A percentile compares a stretch with the other conserved stretches of the same genome.
These are phyloP conservation scores for Sebastes itinus DNA, from an alignment of 2,797 vertebrate species.

Conservation along the genomic window DNA sequence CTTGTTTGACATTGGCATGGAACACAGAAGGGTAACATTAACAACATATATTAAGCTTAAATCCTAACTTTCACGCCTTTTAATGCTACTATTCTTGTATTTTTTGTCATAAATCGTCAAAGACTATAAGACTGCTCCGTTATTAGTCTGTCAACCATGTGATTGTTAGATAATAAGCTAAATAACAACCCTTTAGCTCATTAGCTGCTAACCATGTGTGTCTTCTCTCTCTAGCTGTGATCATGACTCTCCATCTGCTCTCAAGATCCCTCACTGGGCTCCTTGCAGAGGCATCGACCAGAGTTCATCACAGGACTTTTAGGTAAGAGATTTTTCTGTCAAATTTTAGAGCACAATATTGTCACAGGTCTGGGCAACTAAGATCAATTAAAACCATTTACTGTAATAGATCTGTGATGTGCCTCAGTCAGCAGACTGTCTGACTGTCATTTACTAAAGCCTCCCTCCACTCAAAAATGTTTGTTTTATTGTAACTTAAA, in stretches of 20 bases:
- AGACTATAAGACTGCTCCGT: fast-evolving
- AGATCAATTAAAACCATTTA: not conserved
- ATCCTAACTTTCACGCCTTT: fast-evolving
- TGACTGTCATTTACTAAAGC: not conserved
- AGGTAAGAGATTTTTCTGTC: conserved; percentile 66
- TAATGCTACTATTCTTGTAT: fast-evolving
- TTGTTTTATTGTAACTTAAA: not conserved
- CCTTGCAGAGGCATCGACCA: conserved; percentile 34
- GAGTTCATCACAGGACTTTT: conserved; percentile 67
- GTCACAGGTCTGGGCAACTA: not conserved
- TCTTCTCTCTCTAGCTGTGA: conserved; percentile 28
- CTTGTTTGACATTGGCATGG: conserved; percentile 71
- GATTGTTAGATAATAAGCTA: not conserved
- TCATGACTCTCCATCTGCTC: conserved; percentile 62
- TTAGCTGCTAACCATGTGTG: conserved; percentile 16
- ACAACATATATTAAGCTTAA: not conserved
- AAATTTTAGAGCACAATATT: not conserved
- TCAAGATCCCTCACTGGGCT: conserved; percentile 54
- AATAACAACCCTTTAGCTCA: not conserved
- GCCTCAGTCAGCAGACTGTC: too few species aligned
- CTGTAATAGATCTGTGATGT: not conserved
- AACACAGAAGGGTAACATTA: conserved; percentile 43
- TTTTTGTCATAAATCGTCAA: too few species aligned
- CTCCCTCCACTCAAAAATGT: not conserved
- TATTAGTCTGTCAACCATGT: not conserved